Conservation (phyloP, 2,888 invertebrate species). For the Mythimna loreyi region DNA sequence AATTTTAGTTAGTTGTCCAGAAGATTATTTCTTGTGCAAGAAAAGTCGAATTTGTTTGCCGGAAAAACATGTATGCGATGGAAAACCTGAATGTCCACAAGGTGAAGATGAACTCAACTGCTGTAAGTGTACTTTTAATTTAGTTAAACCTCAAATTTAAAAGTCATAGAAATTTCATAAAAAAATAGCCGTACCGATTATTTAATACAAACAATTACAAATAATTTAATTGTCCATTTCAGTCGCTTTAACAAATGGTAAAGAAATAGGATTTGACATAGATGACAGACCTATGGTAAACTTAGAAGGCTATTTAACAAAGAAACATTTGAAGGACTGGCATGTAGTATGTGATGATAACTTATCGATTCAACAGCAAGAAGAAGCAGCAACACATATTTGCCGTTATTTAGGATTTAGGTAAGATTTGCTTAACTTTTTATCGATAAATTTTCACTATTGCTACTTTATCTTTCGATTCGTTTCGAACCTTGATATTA, state of each 20-base stretch:
- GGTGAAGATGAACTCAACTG: conserved; percentile 95
- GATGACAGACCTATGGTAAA: conserved; percentile 91
- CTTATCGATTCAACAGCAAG: conserved; percentile 81
- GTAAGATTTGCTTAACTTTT: conserved; percentile 72
- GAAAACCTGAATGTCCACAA: conserved; percentile 91
- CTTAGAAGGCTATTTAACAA: conserved; percentile 92
- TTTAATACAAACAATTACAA: neutral
- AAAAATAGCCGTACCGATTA: neutral
- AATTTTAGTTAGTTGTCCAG: conserved; percentile 90
- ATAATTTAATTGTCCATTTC: conserved; percentile 52
- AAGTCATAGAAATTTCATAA: neutral
- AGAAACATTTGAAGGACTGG: conserved; percentile 92
- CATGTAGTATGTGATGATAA: conserved; percentile 91
- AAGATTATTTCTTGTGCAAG: conserved; percentile 92
- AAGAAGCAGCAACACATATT: conserved; percentile 89
- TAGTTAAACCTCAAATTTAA: neutral
- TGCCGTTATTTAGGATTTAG: conserved; percentile 93
- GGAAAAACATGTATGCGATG: conserved; percentile 92
- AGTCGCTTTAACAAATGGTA: conserved; percentile 93
- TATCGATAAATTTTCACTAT: neutral
- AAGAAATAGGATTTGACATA: conserved; percentile 90
- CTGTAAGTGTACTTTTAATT: conserved; percentile 88
- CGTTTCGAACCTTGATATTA: neutral
- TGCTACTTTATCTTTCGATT: too few relatives aligned
- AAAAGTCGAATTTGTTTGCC: conserved; percentile 92